Evolutionary conservation across 2,113 vertebrate genomes (phyloP).

Genomic region (Xiphophorus hellerii): DNA sequence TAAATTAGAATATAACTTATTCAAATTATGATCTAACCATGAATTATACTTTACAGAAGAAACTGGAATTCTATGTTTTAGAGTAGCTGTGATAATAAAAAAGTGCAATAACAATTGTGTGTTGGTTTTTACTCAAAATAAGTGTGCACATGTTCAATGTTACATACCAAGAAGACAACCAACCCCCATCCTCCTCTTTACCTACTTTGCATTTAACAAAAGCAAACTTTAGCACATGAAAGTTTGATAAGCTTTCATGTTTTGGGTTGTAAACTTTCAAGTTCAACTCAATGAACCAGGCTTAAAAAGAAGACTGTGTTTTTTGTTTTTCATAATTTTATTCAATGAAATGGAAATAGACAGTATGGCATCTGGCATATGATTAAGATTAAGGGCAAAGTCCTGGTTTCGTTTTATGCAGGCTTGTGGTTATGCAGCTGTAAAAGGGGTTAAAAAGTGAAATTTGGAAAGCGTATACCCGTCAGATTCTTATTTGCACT

Average conservation of each 20-base stretch:
- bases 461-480: neutral
- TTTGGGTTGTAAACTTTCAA: too few species aligned
- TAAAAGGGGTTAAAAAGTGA: neutral
- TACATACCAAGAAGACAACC: neutral
- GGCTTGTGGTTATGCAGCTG: neutral
- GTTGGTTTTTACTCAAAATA: neutral
- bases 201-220: too few species aligned
- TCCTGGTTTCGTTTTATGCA: neutral
- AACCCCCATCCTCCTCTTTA: too few species aligned
- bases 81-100: neutral
- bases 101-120: neutral
- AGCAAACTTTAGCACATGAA: too few species aligned
- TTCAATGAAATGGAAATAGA: neutral
- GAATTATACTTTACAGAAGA: neutral
- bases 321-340: neutral
- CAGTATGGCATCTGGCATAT: neutral
- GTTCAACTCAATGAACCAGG: too few species aligned
- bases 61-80: too few species aligned
- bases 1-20: too few species aligned
- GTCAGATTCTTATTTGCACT: neutral
- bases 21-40: too few species aligned
- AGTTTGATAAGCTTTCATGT: too few species aligned
- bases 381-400: neutral
- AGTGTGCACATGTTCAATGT: neutral
- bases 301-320: too few species aligned